Base-by-base conservation (phyloP, 2,888 invertebrate species). In the Leptopterna dolabrata region DNA sequence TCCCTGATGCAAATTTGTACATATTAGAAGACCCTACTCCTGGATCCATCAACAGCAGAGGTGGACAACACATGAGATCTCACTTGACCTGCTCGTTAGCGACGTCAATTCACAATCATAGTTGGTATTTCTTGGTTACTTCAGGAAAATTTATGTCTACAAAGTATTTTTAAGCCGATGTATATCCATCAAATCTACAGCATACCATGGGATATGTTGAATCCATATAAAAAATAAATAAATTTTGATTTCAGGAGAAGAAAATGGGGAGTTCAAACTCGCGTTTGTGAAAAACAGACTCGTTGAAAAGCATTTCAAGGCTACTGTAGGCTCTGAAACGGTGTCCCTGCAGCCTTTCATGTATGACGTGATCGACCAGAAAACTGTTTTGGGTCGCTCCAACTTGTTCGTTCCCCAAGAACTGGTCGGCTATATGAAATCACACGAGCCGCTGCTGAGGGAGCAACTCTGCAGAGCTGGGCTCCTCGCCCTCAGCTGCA, bases 311-410 rank as follows among this genome's bases (percentile, higher is more conserved):
- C 87, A 87, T 36, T 88, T 86, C 70, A 76, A 88, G 16, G 87
- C 81, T n/a, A 16, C 81, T 14, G 55, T 88, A 19, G 88, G 88
- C 30, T 80, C 76, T 6, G 89, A 89, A 71, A 51, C 87, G 19
- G 81, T 89, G 4, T 88, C 89, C 1, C 73, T 88, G 19, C 87
- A 87, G 81, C 85, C 85, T 7, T 76, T 86, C 29, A 80, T 88
- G 30, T 29, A 36, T 6, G 87, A 87, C 41, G 71, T 88, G 6
- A 83, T 87, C 16, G 87, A 87, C 7, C 86, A 86, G 45, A 86
- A 86, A 78, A 16, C 55, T 29, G 36, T 24, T 14, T 51, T 78
- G n/a, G 43, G 63, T 36, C 47, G 63, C 36, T 55, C 76, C 24
- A 51, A 14, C 16, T 1, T 86, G 7, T 86, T 55, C 55, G 30